Evolutionary conservation across 2,113 vertebrate species (phyloP), one percentile per base, ranked within the genome.

Genomic region (Paradoxurus hermaphroditus): DNA sequence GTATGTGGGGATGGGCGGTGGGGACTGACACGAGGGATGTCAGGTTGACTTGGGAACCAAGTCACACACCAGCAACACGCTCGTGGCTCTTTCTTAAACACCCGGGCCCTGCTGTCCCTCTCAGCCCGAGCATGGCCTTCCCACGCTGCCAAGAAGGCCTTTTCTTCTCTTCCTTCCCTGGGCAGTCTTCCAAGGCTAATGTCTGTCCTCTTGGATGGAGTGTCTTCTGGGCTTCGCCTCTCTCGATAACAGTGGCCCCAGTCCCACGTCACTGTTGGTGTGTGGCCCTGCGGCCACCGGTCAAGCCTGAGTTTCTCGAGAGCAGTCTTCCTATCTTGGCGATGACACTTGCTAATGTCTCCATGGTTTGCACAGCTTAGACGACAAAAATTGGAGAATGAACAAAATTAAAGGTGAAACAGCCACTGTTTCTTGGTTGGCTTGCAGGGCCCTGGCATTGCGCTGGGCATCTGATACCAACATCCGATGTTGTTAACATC

Each of bases 41-140:
- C 4, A 0, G 46, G 9, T 51, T 34, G 1, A 21, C 31, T 27
- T 16, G 44, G 73, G 34, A 87, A 63, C 4, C 10, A 16, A 53
- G 11, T 16, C 2, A 3, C 2, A 10, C 4, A 0, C 7, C 7
- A 3, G 2, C 12, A 29, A 1, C 3, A 4, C 9, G 9, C 27
- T 21, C 2, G 7, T 7, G 9, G 90, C 36, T 19, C 16, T 53
- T 18, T 16, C 39, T 19, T 39, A 11, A 44, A 3, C 46, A 4
- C 10, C 63, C n/a, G 4, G 0, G 51, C 16, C 27, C 67, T 3
- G 12, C 9, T 27, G 23, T 34, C 5, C 31, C 19, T 36, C 59
- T 21, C 27, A 0, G 11, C 5, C 70, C 19, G 10, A 0, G 3
- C 18, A 16, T 0, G 0, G 3, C 6, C 15, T 29, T 62, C 23